Evolutionary conservation across 2,797 vertebrate species (phyloP), one percentile per base, ranked within the genome.

Genomic region (Peromyscus attwateri): DNA sequence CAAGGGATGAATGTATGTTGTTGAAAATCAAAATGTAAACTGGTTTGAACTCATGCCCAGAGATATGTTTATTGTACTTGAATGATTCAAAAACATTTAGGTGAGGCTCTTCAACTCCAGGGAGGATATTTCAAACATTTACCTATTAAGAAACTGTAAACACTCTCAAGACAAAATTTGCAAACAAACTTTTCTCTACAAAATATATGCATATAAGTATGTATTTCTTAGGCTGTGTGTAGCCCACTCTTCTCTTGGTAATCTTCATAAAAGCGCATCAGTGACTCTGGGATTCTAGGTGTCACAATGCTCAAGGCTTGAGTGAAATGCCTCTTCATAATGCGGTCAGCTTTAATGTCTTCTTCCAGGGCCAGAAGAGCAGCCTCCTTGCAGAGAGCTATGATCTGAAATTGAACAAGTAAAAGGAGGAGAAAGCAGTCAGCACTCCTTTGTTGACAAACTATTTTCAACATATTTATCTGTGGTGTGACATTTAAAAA

Each of bases 371-470:
- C 99, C 83, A 99, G 98, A 37, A 99, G 99, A 91, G 99, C 99
- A 62, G 99, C 99, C 98, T 99, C 99, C 98, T 99, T 99, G 97
- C 99, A 99, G 88, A 99, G 98, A 4, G 99, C 99, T 12, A 99
- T 98, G 98, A 99, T 99, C 99, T 99, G 98, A 94, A 98, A 98
- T 91, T 96, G 98, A 99, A 43, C 37, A 66, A 71, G 46, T 16
- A 31, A 55, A 29, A 19, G 25, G 9, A 13, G 62, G 46, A 81
- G 70, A 89, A 75, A 55, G 49, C 16, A 60, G 23, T 81, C n/a
- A 66, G 7, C n/a, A 43, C 16, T 70, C 14, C 31, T 90, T 82
- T 92, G 25, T 21, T 77, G 46, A 79, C 82, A 95, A 2, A 11
- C 4, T 21, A 62, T 49, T 55, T 55, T 92, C 29, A 17, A 66